Evolutionary conservation across 2,888 invertebrate species (phyloP).

Genomic region (Euzophera pinguis): DNA sequence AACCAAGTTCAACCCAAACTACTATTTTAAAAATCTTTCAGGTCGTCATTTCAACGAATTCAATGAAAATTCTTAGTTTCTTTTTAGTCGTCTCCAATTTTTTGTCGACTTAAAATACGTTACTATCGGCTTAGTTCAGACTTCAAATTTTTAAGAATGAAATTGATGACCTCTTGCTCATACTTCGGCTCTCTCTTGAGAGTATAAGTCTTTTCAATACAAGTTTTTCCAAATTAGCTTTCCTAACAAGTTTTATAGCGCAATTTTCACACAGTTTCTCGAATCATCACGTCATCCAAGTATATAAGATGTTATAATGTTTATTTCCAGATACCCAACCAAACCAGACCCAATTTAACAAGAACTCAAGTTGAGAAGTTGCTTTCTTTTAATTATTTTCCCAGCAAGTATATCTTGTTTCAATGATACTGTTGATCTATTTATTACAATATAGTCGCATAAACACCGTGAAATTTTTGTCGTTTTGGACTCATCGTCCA

Average conservation of each 20-base stretch:
- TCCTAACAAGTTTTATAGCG: background rate
- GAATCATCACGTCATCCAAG: background rate
- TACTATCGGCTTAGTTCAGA: too few species aligned
- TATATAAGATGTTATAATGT: background rate
- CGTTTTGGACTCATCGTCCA: too few species aligned
- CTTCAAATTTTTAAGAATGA: too few species aligned
- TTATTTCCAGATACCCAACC: background rate
- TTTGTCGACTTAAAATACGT: too few species aligned
- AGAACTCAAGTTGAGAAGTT: background rate
- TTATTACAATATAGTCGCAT: background rate
- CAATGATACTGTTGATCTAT: background rate
- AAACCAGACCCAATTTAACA: background rate
- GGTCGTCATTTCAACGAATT: too few species aligned
- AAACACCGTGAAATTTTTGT: too few species aligned
- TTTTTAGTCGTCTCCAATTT: too few species aligned
- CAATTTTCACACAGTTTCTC: slow-evolving; percentile 5
- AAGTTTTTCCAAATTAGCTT: background rate
- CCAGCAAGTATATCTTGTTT: background rate
- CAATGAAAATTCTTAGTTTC: too few species aligned
- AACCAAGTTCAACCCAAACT: too few species aligned
- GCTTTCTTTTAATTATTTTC: slow-evolving; percentile 7
- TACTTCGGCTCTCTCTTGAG: too few species aligned
- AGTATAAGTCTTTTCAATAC: background rate
- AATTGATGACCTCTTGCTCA: too few species aligned
- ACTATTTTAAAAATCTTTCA: too few species aligned